Conservation (phyloP, 1,140 invertebrate genomes). For the Microplitis demolitor region DNA sequence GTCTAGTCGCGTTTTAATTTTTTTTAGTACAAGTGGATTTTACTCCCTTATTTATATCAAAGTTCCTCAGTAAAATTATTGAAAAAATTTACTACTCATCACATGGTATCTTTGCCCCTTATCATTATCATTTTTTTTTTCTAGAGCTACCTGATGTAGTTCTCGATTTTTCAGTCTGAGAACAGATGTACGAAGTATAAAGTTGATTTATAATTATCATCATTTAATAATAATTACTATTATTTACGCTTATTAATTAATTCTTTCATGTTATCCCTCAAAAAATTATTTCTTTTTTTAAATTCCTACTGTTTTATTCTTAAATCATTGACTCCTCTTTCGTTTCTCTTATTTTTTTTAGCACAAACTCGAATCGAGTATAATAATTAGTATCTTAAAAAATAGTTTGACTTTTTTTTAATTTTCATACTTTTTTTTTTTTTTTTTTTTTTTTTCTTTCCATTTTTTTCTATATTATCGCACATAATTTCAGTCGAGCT, state of each 20-base stretch:
- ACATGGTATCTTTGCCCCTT: conserved; percentile 37
- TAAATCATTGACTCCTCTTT: conserved; percentile 21
- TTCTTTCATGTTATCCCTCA: background rate
- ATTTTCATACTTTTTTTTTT: background rate
- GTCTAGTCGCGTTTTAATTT: conserved; percentile 51
- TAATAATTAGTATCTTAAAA: conserved; percentile 54
- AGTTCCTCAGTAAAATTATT: conserved; percentile 53
- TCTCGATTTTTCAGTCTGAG: conserved; percentile 1
- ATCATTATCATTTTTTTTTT: conserved; percentile 4
- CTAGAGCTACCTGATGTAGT: background rate
- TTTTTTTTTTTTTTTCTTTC: background rate
- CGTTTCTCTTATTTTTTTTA: conserved; percentile 10
- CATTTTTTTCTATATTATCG: conserved; percentile 2
- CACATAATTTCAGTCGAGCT: conserved; percentile 24
- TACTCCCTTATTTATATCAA: background rate
- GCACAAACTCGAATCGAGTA: conserved; percentile 52
- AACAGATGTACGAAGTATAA: conserved; percentile 47
- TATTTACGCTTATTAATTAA: conserved; percentile 23
- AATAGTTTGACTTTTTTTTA: conserved; percentile 49
- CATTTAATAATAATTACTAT: conserved; percentile 23
- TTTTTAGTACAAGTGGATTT: conserved; percentile 48
- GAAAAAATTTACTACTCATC: conserved; percentile 58
- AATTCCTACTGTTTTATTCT: background rate
- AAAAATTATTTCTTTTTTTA: conserved; percentile 9
- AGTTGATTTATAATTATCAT: conserved; percentile 34